Conservation (phyloP, 2,113 vertebrate species). For the Malurus alboscapulatus region DNA sequence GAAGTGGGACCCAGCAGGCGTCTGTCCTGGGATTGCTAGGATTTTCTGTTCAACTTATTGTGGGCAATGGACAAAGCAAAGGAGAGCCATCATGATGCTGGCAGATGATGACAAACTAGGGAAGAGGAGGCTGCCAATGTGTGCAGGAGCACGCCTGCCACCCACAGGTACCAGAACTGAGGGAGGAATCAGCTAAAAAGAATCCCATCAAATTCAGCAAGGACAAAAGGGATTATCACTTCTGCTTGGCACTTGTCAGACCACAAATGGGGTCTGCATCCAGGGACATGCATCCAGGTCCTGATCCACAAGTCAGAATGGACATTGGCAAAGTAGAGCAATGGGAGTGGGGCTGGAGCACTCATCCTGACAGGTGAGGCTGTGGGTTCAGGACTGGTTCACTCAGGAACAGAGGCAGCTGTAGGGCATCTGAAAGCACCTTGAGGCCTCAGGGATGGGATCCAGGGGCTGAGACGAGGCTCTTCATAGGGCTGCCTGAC, state of each 20-base stretch:
- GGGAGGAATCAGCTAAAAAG: background rate
- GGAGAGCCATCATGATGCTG: rapidly evolving
- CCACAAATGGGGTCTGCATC: background rate
- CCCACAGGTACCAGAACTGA: background rate
- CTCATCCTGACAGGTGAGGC: rapidly evolving
- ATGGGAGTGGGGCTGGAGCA: background rate
- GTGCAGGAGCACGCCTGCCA: background rate
- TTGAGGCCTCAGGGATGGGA: background rate
- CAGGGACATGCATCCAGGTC: background rate
- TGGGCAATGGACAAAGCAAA: background rate
- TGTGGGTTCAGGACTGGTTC: background rate
- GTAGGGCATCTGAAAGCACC: background rate
- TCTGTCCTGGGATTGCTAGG: background rate
- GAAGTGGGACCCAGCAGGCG: rapidly evolving
- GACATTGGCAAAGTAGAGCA: background rate
- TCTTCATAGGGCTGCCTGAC: rapidly evolving
- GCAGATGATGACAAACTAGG: background rate
- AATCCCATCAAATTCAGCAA: background rate
- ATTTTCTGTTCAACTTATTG: background rate
- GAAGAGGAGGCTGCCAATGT: background rate
- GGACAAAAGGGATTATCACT: background rate
- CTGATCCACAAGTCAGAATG: background rate
- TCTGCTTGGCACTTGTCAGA: background rate
- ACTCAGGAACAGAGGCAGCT: background rate
- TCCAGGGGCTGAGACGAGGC: background rate